phyloP scores from a whole-genome alignment of 64 coral and sea anemone species.

The Acropora tenuis region DNA sequence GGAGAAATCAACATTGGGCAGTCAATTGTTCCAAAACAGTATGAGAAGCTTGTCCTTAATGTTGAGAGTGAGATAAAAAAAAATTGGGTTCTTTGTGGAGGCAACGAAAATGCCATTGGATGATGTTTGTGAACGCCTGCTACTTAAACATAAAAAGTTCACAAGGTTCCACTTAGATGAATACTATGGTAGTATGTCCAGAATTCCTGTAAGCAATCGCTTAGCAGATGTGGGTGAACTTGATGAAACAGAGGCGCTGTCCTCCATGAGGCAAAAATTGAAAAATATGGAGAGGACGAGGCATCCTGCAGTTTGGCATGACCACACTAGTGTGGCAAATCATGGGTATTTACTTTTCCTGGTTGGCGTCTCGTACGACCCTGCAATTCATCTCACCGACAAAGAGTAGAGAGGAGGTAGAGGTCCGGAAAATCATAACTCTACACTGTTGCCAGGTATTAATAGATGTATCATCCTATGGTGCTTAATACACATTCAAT shows the following conservation, averaged over 20 bases:
- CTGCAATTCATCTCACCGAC: conserved; percentile 13
- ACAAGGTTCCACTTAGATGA: conserved; percentile 2
- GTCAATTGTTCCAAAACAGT: too few relatives aligned
- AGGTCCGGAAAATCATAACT: conserved; percentile 22
- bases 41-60: too few relatives aligned
- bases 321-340: conserved; percentile 22
- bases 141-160: neutral
- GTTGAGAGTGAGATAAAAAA: too few relatives aligned
- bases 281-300: conserved; percentile 25
- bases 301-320: conserved; percentile 25
- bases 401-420: neutral
- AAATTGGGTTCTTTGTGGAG: too few relatives aligned
- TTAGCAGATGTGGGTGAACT: neutral
- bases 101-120: too few relatives aligned
- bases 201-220: neutral
- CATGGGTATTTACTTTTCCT: conserved; percentile 21
- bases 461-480: too few relatives aligned
- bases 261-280: neutral
- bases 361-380: conserved; percentile 10
- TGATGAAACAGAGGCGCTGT: neutral
- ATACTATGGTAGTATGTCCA: neutral
- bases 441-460: neutral
- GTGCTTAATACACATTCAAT: too few relatives aligned
- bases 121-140: neutral
- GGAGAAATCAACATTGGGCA: too few relatives aligned